A percentile compares a stretch with the other conserved stretches of the same genome.
phyloP scores from a whole-genome alignment of 2,113 vertebrate species.

The Craseonycteris thonglongyai region DNA sequence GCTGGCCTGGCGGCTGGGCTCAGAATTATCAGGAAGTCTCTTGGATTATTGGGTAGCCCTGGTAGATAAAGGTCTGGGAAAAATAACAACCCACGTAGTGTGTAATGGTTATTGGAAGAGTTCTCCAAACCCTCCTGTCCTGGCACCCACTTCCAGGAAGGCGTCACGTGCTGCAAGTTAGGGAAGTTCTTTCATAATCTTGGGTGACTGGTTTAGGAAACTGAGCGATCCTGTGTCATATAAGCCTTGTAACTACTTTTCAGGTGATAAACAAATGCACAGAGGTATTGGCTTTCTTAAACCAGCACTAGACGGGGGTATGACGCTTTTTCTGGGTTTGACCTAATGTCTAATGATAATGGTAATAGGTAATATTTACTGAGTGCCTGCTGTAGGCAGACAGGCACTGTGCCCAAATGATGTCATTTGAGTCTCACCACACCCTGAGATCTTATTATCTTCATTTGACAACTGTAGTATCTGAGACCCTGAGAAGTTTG shows the following conservation, averaged over 20 bases:
- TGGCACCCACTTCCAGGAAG: neutral
- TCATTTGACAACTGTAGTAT: neutral
- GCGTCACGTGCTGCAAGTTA: neutral
- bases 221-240: neutral
- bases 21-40: constrained; percentile 43
- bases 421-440: neutral
- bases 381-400: neutral
- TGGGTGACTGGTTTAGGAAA: neutral
- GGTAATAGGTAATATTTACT: neutral
- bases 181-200: neutral
- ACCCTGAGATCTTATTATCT: neutral
- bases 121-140: neutral
- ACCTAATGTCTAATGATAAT: neutral
- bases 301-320: neutral
- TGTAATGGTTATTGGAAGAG: constrained; percentile 34
- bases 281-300: neutral
- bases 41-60: constrained; percentile 55
- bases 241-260: neutral
- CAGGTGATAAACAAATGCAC: neutral
- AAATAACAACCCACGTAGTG: constrained; percentile 18
- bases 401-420: neutral
- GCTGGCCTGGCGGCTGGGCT: constrained; percentile 42
- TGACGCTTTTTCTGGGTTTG: neutral
- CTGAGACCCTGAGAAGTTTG: neutral
- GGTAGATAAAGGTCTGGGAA: constrained; percentile 44